Percentiles rank a stretch among this genome's conserved stretches.
Conservation (phyloP, 2,888 invertebrate genomes). For the Sceliomorpha sp. region DNA sequence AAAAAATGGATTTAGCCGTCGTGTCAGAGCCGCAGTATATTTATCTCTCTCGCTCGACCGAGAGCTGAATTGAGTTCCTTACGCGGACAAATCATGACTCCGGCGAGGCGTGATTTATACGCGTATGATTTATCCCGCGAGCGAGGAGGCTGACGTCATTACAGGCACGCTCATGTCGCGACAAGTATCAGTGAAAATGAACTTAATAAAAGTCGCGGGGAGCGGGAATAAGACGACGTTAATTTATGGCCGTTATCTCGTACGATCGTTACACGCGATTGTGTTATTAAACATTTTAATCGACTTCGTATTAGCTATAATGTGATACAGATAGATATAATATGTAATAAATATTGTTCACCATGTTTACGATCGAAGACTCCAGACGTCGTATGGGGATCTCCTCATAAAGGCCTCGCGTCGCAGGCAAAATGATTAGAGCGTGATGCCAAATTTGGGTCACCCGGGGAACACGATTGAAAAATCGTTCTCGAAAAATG, state of each 20-base stretch:
- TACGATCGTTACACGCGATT: conserved; percentile 35
- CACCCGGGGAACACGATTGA: no score
- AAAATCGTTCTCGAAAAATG: no score
- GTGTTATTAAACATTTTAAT: conserved; percentile 19
- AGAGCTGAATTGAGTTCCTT: conserved; percentile 18
- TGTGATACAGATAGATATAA: conserved; percentile 29
- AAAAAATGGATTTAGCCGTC: no score
- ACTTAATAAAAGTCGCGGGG: conserved; percentile 40
- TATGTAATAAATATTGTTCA: conserved; percentile 29
- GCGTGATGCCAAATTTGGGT: no score
- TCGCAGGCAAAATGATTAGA: no score
- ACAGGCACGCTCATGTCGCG: conserved; percentile 39
- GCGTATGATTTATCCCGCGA: conserved; percentile 44
- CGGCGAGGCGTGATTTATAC: conserved; percentile 36
- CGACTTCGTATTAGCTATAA: conserved; percentile 25
- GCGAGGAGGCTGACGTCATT: conserved; percentile 42
- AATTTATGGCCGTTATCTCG: conserved; percentile 44
- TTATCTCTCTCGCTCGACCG: neutral
- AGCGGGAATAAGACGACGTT: conserved; percentile 18
- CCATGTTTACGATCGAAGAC: conserved; percentile 22
- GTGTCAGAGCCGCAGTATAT: neutral
- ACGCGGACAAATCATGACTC: conserved; percentile 25
- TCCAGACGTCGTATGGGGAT: neutral
- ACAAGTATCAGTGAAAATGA: conserved; percentile 49
- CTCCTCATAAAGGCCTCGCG: no score